phyloP scores from a whole-genome alignment of 2,888 invertebrate genomes.

The Dasysyrphus albostriatus region DNA sequence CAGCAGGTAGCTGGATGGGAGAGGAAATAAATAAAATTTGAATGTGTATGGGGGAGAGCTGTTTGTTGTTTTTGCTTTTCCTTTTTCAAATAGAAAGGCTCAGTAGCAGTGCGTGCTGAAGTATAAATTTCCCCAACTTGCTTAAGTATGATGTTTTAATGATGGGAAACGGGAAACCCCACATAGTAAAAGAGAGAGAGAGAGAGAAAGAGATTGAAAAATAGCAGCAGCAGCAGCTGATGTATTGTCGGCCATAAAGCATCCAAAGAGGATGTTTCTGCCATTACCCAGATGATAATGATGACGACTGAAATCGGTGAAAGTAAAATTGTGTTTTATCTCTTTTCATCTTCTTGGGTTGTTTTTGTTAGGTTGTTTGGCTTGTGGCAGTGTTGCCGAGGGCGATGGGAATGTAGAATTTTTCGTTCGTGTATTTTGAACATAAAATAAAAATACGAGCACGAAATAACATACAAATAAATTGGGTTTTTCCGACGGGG shows the following conservation, averaged over 20 bases:
- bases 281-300: slow-evolving; percentile 73
- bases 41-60: slow-evolving; percentile 36
- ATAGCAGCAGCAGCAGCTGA: slow-evolving; percentile 66
- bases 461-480: background rate
- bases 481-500: slow-evolving; percentile 7
- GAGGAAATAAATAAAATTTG: slow-evolving; percentile 12
- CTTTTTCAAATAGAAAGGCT: background rate
- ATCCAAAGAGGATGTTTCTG: slow-evolving; percentile 74
- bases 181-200: slow-evolving; percentile 12
- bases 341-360: slow-evolving; percentile 67
- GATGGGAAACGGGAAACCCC: slow-evolving; percentile 7
- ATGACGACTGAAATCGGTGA: slow-evolving; percentile 73
- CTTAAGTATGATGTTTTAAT: slow-evolving; percentile 9
- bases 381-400: slow-evolving; percentile 64
- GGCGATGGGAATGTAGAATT: background rate
- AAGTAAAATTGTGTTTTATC: slow-evolving; percentile 74
- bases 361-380: slow-evolving; percentile 24
- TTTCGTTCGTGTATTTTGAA: background rate
- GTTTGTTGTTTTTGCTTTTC: background rate
- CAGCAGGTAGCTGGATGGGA: slow-evolving; percentile 67
- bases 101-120: slow-evolving; percentile 2
- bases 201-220: slow-evolving; percentile 32
- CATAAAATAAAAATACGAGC: background rate
- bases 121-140: slow-evolving; percentile 46
- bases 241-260: slow-evolving; percentile 75